A percentile compares a stretch with the other conserved stretches of the same genome.
Evolutionary conservation across 35 echinoderm and acorn worm species (phyloP).

Genomic region (Holothuria glaberrima): DNA sequence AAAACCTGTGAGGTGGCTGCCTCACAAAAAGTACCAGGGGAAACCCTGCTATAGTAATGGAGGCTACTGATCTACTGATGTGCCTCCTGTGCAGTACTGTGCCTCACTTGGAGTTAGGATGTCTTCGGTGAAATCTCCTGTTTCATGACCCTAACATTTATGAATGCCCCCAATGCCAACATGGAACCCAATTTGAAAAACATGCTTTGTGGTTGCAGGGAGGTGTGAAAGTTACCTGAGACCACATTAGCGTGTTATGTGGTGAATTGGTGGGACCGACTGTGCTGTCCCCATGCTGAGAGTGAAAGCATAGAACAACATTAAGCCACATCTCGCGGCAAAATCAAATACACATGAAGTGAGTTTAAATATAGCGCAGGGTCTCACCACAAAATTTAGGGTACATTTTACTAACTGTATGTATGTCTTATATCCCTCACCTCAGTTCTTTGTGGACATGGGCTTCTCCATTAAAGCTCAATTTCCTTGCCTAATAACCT

Average conservation of each 20-base stretch:
- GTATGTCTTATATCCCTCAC: too few species aligned
- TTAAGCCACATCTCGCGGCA: not conserved
- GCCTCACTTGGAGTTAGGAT: too few species aligned
- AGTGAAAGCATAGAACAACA: not conserved
- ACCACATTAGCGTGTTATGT: not conserved
- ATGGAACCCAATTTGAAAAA: constrained; percentile 17
- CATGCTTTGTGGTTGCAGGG: constrained; percentile 1
- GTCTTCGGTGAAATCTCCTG: too few species aligned
- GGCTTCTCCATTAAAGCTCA: too few species aligned
- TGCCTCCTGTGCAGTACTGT: too few species aligned
- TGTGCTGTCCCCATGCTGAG: constrained; percentile 21
- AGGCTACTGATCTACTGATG: too few species aligned
- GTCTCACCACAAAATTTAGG: constrained; percentile 10
- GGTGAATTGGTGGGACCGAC: not conserved
- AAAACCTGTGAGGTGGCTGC: too few species aligned
- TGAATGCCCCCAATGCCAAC: not conserved
- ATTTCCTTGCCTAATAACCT: too few species aligned
- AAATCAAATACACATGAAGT: constrained; percentile 27
- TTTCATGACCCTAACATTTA: too few species aligned
- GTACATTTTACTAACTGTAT: not conserved
- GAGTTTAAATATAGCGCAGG: not conserved
- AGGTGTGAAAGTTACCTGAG: constrained; percentile 19
- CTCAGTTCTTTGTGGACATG: too few species aligned
- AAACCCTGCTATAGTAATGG: too few species aligned
- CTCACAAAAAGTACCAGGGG: too few species aligned